Conservation (phyloP, 2,797 vertebrate genomes). For the Hemitrygon akajei region DNA sequence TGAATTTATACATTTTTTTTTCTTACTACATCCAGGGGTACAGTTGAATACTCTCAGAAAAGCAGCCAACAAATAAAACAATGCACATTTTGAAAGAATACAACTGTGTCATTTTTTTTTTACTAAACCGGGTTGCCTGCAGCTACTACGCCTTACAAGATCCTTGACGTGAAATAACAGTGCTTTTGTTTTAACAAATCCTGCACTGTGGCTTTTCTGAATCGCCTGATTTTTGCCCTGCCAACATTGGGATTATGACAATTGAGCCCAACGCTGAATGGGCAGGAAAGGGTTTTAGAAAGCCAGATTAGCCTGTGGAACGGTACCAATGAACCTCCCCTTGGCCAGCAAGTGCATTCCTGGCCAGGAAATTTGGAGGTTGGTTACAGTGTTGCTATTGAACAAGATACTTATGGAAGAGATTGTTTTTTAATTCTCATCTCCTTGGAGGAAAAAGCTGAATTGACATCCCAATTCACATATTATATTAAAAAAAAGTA, state of each 20-base stretch:
- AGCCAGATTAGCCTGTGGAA: background rate
- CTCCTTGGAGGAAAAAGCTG: background rate
- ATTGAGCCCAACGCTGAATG: background rate
- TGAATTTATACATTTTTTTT: background rate
- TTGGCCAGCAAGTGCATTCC: background rate
- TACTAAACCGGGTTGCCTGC: background rate
- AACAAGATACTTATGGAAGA: background rate
- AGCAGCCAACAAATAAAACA: background rate
- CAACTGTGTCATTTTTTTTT: background rate
- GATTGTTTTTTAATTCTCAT: background rate
- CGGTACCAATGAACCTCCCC: background rate
- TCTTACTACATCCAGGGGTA: background rate
- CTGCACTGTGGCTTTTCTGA: background rate
- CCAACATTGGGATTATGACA: background rate
- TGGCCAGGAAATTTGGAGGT: background rate
- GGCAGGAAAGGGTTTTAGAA: background rate
- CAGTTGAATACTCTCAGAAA: background rate
- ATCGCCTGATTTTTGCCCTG: background rate
- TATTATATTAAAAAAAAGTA: background rate
- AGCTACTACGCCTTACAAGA: background rate
- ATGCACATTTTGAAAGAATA: conserved; percentile 10
- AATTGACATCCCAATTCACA: background rate
- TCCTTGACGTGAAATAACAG: background rate
- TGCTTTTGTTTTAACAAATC: background rate
- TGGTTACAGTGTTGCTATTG: too few species aligned